Evolutionary conservation across 2,888 invertebrate genomes (phyloP).

Genomic region (Lasius platythorax): DNA sequence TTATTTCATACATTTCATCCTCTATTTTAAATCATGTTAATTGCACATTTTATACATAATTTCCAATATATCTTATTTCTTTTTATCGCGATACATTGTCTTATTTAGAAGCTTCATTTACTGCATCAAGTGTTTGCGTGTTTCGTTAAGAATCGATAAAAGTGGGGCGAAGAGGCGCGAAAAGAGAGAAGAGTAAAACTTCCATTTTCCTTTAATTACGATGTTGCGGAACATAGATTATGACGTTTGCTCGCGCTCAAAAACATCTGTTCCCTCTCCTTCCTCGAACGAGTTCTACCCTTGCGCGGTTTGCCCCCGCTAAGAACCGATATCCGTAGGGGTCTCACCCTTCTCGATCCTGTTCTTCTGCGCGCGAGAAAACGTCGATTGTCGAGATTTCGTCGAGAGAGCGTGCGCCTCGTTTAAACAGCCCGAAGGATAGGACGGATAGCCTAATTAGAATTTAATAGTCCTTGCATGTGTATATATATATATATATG

Average conservation of each 20-base stretch:
- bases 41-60: too few species aligned
- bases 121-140: background rate
- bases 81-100: background rate
- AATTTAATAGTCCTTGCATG: constrained; percentile 61
- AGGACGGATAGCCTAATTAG: constrained; percentile 80
- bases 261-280: constrained; percentile 85
- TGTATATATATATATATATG: background rate
- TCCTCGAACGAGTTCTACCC: constrained; percentile 78
- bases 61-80: too few species aligned
- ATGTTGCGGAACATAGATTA: constrained; percentile 86
- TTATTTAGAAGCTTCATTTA: background rate
- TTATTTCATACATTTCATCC: background rate
- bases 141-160: constrained; percentile 2
- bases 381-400: constrained; percentile 70
- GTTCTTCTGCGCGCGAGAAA: constrained; percentile 72
- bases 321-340: constrained; percentile 82
- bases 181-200: constrained; percentile 57
- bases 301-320: constrained; percentile 75
- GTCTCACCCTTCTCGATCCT: constrained; percentile 75
- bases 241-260: constrained; percentile 85
- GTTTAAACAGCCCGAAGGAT: constrained; percentile 80
- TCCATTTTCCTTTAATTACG: constrained; percentile 85
- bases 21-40: too few species aligned
- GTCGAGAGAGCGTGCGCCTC: constrained; percentile 78
- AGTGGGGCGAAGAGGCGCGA: background rate